These are phyloP conservation scores for Lepus europaeus DNA, from an alignment of 2,113 vertebrate species.

Conservation along the genomic window DNA sequence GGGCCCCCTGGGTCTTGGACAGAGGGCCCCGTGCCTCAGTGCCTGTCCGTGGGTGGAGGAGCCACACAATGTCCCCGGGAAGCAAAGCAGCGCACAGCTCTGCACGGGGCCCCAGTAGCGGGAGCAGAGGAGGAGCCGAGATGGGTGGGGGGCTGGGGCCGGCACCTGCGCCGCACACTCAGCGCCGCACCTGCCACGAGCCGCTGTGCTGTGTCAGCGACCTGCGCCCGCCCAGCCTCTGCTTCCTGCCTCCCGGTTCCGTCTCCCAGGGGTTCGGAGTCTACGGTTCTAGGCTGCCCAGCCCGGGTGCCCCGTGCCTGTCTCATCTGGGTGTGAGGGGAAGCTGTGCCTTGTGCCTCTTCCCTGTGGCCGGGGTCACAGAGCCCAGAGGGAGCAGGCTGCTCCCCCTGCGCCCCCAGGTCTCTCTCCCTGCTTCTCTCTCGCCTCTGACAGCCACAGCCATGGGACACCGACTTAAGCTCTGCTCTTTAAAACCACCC, in stretches of 20 bases:
- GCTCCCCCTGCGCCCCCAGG: too few species aligned
- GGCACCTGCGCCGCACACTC: background rate
- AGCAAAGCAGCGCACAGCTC: background rate
- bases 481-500: background rate
- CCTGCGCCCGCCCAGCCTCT: background rate
- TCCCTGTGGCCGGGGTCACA: accelerated
- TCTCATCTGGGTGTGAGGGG: accelerated
- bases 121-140: background rate
- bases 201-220: background rate
- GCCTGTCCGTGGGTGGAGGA: accelerated
- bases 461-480: background rate
- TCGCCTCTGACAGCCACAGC: background rate
- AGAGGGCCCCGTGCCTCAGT: accelerated
- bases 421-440: background rate
- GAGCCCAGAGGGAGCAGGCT: background rate
- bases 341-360: accelerated
- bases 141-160: background rate
- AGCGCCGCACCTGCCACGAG: background rate
- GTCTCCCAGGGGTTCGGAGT: too few species aligned
- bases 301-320: accelerated
- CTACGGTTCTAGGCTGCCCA: background rate
- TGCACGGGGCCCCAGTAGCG: background rate
- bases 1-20: background rate
- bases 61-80: accelerated
- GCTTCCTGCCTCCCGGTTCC: background rate